Conservation (phyloP, 2,113 vertebrate genomes). For the Illadopsis cleaveri region DNA sequence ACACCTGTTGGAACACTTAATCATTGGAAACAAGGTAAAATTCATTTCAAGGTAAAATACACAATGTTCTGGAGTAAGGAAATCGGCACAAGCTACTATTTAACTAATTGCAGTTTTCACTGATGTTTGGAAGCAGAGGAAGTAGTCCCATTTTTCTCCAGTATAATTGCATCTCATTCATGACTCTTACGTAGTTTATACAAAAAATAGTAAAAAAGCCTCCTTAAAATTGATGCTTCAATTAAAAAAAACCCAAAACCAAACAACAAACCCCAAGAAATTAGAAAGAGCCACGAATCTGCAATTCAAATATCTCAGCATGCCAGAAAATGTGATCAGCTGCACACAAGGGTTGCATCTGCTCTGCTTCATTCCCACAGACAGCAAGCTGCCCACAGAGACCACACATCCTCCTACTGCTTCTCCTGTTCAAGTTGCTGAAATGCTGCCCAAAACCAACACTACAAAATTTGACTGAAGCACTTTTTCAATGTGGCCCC, state of each 20-base stretch:
- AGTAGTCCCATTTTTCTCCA: neutral
- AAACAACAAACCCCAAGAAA: neutral
- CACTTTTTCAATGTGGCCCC: neutral
- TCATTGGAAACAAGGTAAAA: neutral
- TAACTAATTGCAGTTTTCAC: neutral
- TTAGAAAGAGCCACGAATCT: neutral
- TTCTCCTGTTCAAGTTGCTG: neutral
- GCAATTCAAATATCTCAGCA: slow-evolving; percentile 4
- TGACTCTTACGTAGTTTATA: neutral
- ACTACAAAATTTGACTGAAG: neutral
- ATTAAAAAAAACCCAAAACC: neutral
- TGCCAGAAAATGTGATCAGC: neutral
- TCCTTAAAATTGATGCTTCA: neutral
- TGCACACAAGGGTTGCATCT: neutral
- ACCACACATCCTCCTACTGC: neutral
- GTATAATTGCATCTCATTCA: neutral
- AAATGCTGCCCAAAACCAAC: slow-evolving; percentile 5
- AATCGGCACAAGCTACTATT: neutral
- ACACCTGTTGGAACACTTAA: neutral
- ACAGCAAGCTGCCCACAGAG: neutral
- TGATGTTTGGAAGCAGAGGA: neutral
- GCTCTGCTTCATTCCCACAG: slow-evolving; percentile 3
- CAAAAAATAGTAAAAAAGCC: neutral
- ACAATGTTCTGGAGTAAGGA: neutral
- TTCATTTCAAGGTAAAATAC: neutral